These are phyloP conservation scores for Gobiocypris rarus DNA, from an alignment of 2,113 vertebrate genomes.

Conservation along the genomic window DNA sequence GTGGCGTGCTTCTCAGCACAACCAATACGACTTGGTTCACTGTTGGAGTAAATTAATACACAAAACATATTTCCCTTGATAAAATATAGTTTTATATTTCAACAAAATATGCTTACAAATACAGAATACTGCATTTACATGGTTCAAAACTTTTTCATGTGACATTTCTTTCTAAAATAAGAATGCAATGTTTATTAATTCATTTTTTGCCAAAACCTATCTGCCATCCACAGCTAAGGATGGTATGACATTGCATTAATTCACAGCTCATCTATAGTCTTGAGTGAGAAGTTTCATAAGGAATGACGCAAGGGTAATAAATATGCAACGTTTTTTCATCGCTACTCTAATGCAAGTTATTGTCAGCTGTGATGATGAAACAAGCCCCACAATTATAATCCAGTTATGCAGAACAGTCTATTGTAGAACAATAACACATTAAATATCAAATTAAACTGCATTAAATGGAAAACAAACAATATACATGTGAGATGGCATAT, in stretches of 20 bases:
- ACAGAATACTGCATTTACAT: constrained; percentile 67
- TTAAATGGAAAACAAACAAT: background rate
- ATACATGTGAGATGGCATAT: background rate
- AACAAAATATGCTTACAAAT: constrained; percentile 69
- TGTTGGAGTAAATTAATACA: background rate
- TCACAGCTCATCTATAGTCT: constrained; percentile 5
- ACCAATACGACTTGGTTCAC: background rate
- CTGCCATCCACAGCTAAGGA: background rate
- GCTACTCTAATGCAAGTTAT: background rate
- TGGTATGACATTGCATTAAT: background rate
- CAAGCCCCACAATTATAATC: background rate
- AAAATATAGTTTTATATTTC: constrained; percentile 77
- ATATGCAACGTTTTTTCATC: background rate
- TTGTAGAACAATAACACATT: background rate
- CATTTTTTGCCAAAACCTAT: background rate
- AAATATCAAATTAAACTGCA: background rate
- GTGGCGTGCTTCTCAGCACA: constrained; percentile 63
- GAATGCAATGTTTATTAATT: background rate
- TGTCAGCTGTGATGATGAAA: background rate
- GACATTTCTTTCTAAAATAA: constrained; percentile 59
- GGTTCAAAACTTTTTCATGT: constrained; percentile 38
- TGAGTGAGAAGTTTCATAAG: background rate
- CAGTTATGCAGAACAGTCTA: constrained; percentile 2
- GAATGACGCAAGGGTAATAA: constrained; percentile 1
- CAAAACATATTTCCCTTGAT: constrained; percentile 51